These are phyloP conservation scores for Pseudorasbora parva DNA, from an alignment of 2,113 vertebrate species.

Conservation along the genomic window DNA sequence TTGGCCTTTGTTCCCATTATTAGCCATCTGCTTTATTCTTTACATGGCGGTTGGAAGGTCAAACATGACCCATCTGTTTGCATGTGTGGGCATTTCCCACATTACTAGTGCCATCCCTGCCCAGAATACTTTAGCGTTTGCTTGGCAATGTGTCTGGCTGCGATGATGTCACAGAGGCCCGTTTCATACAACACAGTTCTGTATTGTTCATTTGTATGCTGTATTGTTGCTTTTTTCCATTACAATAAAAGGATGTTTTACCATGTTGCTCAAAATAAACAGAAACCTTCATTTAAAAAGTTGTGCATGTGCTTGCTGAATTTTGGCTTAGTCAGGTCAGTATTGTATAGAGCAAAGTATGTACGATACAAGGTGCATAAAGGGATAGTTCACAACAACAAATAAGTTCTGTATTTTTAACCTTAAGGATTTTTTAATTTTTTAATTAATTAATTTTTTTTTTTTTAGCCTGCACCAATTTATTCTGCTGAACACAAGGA, in stretches of 20 bases:
- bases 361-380: too few species aligned
- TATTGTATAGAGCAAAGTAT: too few species aligned
- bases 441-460: too few species aligned
- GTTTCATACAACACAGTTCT: conserved; percentile 83
- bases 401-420: too few species aligned
- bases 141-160: conserved; percentile 67
- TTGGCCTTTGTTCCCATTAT: conserved; percentile 49
- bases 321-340: neutral
- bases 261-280: conserved; percentile 37
- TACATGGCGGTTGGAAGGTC: conserved; percentile 75
- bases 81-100: conserved; percentile 47
- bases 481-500: too few species aligned
- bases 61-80: conserved; percentile 64
- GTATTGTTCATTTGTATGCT: conserved; percentile 72
- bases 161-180: conserved; percentile 61
- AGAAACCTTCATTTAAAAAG: neutral
- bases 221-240: neutral
- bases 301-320: neutral
- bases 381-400: too few species aligned
- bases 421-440: too few species aligned
- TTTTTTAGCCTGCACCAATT: too few species aligned
- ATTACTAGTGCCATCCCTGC: conserved; percentile 62
- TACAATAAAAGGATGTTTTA: conserved; percentile 29
- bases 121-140: conserved; percentile 65
- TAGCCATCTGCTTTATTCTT: conserved; percentile 73